phyloP scores from a whole-genome alignment of 2,888 invertebrate genomes.

The Archips crataeganus region DNA sequence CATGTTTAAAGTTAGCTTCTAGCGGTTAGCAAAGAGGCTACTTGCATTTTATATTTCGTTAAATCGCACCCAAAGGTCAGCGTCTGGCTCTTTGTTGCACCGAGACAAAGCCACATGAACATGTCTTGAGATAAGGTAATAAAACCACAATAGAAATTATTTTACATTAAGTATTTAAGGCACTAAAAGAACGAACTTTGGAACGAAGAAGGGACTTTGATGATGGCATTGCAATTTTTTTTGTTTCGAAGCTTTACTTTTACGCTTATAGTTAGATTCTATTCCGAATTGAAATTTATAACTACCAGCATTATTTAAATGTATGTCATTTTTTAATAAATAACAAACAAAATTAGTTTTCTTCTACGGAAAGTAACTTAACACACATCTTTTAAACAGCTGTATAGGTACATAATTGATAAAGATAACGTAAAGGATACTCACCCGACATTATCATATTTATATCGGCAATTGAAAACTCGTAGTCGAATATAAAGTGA shows the following conservation, averaged over 20 bases:
- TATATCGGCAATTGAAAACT: slow-evolving; percentile 36
- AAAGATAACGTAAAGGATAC: slow-evolving; percentile 11
- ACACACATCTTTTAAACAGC: no score
- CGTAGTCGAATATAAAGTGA: slow-evolving; percentile 63
- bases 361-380: no score
- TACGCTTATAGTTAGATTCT: background rate
- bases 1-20: background rate
- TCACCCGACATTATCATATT: slow-evolving; percentile 24
- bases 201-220: no score
- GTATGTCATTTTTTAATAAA: no score
- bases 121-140: slow-evolving; percentile 67
- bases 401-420: background rate
- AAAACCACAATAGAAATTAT: slow-evolving; percentile 55
- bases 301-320: no score
- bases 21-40: slow-evolving; percentile 36
- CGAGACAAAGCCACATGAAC: slow-evolving; percentile 65
- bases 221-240: background rate
- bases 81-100: slow-evolving; percentile 65
- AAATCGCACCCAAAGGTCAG: slow-evolving; percentile 66
- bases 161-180: background rate
- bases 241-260: background rate
- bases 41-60: slow-evolving; percentile 59
- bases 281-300: no score
- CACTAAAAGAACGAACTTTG: background rate
- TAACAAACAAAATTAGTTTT: no score